Evolutionary conservation across 2,113 vertebrate genomes (phyloP), one percentile per base, ranked within the genome.

Genomic region (Zapus hudsonius): DNA sequence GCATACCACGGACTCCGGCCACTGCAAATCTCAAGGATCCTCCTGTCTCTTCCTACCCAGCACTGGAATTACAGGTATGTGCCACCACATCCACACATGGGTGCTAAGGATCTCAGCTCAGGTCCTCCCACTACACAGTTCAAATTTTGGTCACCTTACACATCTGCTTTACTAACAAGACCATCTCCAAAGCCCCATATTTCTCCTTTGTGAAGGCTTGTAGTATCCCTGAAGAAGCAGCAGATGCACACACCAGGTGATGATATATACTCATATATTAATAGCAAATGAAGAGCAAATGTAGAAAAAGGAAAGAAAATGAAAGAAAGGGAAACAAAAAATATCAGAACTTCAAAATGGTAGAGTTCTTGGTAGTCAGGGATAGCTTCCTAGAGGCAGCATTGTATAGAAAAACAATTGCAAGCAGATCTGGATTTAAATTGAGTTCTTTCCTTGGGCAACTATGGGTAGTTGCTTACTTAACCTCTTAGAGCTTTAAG

Each of bases 401-500:
- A 47, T 19, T 23, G n/a, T 17, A 31, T 52, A 76, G 27, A 44
- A 47, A 92, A 90, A 76, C 31, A 64, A 69, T 85, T 73, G 89
- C 44, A 25, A 64, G 11, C 3, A 67, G 72, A 70, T 66, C 84
- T 59, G n/a, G 9, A 47, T 91, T 93, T 87, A 95, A 91, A 84
- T 91, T 83, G 20, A 84, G 7, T 57, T n/a, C 29, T 78, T 80
- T 36, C 4, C 57, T 31, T 93, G 64, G 66, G 5, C 67, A 94
- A 52, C 44, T 90, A 61, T 17, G 29, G 74, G 15, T 12, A 91
- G 66, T 57, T 70, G 76, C 38, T 75, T 70, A 80, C 38, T 75
- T 89, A 87, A 84, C 17, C 6, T 27, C 36, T 78, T 69, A 15
- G 67, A 40, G 5, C 15, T 63, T 89, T 84, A 74, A 64, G 3